These are phyloP conservation scores for Lycophotia porphyrea DNA, from an alignment of 2,888 invertebrate genomes.

Conservation along the genomic window DNA sequence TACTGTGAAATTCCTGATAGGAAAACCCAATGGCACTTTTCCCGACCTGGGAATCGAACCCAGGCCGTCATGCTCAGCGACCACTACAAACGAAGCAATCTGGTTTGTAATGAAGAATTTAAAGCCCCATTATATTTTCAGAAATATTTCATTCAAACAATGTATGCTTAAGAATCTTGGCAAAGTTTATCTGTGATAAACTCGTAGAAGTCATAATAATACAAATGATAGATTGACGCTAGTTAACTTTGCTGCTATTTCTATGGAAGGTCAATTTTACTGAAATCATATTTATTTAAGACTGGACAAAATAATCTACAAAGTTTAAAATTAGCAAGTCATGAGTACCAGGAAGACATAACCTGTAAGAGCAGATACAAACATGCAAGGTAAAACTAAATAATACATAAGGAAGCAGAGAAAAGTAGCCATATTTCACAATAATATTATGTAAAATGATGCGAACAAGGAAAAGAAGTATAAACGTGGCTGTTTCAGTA, in stretches of 20 bases:
- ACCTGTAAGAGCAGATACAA: background rate
- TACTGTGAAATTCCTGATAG: background rate
- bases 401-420: background rate
- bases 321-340: background rate
- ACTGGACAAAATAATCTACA: background rate
- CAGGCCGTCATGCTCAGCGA: background rate
- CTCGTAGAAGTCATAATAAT: constrained; percentile 22
- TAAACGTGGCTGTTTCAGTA: background rate
- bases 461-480: too few relatives aligned
- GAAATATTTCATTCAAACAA: constrained; percentile 17
- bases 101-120: background rate
- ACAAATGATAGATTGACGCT: constrained; percentile 11
- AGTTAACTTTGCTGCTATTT: constrained; percentile 6
- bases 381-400: background rate
- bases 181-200: background rate
- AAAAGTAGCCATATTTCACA: background rate
- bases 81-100: background rate
- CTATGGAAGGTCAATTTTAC: background rate
- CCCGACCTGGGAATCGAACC: background rate
- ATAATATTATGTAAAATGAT: background rate
- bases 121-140: background rate
- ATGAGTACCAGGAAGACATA: background rate
- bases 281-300: background rate
- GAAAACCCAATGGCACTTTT: background rate
- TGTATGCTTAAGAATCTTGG: constrained; percentile 20